A percentile compares a stretch with the other conserved stretches of the same genome.
Conservation (phyloP, 2,888 invertebrate genomes). For the Amiota communis region DNA sequence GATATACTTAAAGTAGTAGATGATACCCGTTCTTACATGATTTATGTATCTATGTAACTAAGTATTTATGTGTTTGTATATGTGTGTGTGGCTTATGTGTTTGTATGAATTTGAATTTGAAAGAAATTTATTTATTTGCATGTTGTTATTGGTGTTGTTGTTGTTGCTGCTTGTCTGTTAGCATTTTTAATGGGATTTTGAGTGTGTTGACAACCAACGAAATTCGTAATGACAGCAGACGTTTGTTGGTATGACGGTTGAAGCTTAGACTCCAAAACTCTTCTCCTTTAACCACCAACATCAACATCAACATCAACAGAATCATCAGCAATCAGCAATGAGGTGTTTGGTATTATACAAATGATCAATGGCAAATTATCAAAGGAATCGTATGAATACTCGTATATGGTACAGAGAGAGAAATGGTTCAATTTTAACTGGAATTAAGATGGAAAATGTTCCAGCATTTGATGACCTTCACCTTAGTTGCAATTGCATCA, state of each 20-base stretch:
- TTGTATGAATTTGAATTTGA: not conserved
- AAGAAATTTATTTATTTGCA: not conserved
- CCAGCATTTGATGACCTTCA: no score
- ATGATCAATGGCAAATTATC: no score
- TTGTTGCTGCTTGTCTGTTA: not conserved
- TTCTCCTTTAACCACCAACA: not conserved
- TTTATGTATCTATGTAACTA: slow-evolving; percentile 7
- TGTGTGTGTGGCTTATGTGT: slow-evolving; percentile 18
- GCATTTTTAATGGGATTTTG: slow-evolving; percentile 28
- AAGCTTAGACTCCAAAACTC: not conserved
- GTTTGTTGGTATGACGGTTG: not conserved
- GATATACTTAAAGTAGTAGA: not conserved
- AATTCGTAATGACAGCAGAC: slow-evolving; percentile 14
- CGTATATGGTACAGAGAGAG: no score
- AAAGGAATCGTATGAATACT: no score
- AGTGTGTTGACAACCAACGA: slow-evolving; percentile 24
- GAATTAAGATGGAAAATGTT: no score
- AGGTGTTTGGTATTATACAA: no score
- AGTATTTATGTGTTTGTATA: slow-evolving; percentile 4
- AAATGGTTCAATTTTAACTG: no score
- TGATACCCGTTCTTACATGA: not conserved
- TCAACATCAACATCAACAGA: not conserved
- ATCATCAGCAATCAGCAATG: not conserved
- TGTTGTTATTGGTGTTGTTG: not conserved
- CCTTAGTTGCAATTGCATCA: no score